phyloP scores from a whole-genome alignment of 1,140 invertebrate genomes.

The Drosophila rufa region DNA sequence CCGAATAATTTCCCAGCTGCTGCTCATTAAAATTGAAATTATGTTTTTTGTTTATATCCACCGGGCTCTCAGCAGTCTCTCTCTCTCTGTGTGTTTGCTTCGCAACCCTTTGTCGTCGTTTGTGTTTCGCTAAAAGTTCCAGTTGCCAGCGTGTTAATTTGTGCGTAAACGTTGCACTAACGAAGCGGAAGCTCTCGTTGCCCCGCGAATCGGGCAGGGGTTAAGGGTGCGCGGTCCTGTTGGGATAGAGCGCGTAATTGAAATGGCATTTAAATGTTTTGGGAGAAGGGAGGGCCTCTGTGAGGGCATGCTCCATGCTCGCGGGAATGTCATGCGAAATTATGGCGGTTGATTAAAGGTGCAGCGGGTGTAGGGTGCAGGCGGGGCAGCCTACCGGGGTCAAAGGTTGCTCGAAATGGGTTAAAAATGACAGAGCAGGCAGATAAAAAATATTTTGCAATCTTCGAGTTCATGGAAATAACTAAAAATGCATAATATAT shows the following conservation, averaged over 20 bases:
- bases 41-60: conserved; percentile 60
- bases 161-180: conserved; percentile 79
- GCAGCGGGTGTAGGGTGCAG: background rate
- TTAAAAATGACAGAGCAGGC: background rate
- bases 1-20: conserved; percentile 38
- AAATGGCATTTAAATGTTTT: conserved; percentile 77
- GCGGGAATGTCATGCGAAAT: conserved; percentile 58
- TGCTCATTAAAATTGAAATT: conserved; percentile 79
- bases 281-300: conserved; percentile 9
- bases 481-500: no score
- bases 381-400: background rate
- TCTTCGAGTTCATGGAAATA: background rate
- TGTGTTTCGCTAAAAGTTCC: conserved; percentile 64
- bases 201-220: conserved; percentile 4
- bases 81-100: conserved; percentile 17
- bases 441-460: no score
- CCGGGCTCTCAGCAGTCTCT: background rate
- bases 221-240: conserved; percentile 2
- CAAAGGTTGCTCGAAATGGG: conserved; percentile 7
- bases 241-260: conserved; percentile 63
- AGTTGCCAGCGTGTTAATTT: conserved; percentile 78
- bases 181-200: conserved; percentile 68
- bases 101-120: conserved; percentile 67
- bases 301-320: conserved; percentile 19
- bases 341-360: conserved; percentile 46